Evolutionary conservation across 2,797 vertebrate genomes (phyloP).

Genomic region (Morus bassanus): DNA sequence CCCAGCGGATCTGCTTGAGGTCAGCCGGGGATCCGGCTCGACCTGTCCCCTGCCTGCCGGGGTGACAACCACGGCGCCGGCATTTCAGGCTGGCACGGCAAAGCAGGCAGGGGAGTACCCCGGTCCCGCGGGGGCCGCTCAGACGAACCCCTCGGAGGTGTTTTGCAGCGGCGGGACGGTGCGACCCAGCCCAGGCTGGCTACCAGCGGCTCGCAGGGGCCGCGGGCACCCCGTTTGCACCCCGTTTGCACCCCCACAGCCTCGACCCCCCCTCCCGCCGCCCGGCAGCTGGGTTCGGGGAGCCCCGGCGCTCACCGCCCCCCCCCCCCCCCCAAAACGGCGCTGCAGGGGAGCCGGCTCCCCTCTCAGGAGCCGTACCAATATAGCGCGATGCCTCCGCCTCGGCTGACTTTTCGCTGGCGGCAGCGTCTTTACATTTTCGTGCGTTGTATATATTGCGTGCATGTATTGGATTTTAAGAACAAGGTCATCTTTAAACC

Average conservation of each 20-base stretch:
- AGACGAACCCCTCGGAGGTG: too few species aligned
- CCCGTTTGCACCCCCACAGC: rapidly evolving
- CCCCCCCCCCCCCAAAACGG: too few species aligned
- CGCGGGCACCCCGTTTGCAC: rapidly evolving
- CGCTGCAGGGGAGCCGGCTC: background rate
- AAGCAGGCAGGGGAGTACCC: background rate
- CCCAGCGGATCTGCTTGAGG: constrained; percentile 29
- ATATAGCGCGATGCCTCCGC: rapidly evolving
- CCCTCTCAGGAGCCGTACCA: rapidly evolving
- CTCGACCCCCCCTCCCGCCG: rapidly evolving
- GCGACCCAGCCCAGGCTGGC: background rate
- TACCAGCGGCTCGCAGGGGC: background rate
- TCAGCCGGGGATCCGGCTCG: constrained; percentile 4
- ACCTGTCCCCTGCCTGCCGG: background rate
- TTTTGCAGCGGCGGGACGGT: background rate
- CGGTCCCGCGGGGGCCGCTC: rapidly evolving
- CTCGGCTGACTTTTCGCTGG: background rate
- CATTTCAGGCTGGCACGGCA: background rate
- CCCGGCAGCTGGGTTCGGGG: background rate
- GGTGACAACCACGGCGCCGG: background rate
- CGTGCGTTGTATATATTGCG: too few species aligned
- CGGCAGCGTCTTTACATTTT: background rate
- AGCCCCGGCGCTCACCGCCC: too few species aligned
- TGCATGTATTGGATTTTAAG: background rate
- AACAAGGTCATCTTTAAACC: background rate